Evolutionary conservation across 1,140 invertebrate genomes (phyloP), one percentile per base, ranked within the genome.

Genomic region (Trissolcus basalis): DNA sequence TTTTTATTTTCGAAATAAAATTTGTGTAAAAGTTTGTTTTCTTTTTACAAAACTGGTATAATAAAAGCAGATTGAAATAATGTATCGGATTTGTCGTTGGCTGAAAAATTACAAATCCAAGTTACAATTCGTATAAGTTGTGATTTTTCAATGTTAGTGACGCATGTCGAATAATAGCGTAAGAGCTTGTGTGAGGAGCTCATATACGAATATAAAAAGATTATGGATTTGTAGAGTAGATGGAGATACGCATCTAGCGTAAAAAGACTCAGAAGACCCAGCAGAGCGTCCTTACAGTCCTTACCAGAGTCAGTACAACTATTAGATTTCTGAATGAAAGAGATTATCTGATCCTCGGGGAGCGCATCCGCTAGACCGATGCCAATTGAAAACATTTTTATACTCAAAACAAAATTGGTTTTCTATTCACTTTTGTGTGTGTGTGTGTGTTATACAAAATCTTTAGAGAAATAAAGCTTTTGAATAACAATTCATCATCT

Each of bases 231-330:
- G 49, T 58, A 41, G 47, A 58, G 50, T 54, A 72, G 61, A 65
- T 48, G 64, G 59, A 72, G 54, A 65, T 77, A 72, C 74, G 74
- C 51, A 58, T 65, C 63, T 55, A 76, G 76, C 70, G 64, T 81
- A 72, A 84, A 83, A 84, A 82, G 82, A n/a, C n/a, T n/a, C n/a
- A n/a, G 83, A 84, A 84, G 80, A 82, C 82, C 81, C 69, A 45
- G 35, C 48, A 15, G 41, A 71, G 58, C 63, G 48, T 71, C 51
- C 49, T 64, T 70, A 27, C 19, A 64, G 74, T 70, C 61, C 50
- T 67, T 49, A 35, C 59, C 43, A 50, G 61, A 77, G 72, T 77
- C 69, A 56, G 50, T 64, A 58, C 54, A 76, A 73, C 72, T 79
- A 65, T 72, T 68, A 72, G 72, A 71, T 79, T 79, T 56, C 59